Base-by-base conservation (phyloP, 1,140 invertebrate genomes). In the Eulimnadia texana region DNA sequence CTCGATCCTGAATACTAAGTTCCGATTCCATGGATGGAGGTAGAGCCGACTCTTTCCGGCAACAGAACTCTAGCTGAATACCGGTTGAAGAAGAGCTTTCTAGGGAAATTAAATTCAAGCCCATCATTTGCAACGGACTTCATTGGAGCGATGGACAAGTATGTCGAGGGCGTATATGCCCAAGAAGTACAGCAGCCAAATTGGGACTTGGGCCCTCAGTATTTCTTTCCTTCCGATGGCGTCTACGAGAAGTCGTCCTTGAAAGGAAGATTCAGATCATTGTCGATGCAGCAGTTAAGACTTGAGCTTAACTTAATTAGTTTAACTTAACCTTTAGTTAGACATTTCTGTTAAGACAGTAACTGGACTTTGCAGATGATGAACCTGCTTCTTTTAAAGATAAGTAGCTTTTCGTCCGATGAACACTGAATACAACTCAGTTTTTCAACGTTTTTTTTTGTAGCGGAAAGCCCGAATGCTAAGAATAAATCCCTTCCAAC, bases 221-320 rank as follows among this genome's bases (percentile, higher is more conserved):
- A 58, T 47, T 58, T 58, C 56, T 11, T 58, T 13, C 25, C 56
- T 29, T 33, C n/a, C 28, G 27, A 58, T 33, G 56, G 56, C 19
- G 55, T 58, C 11, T 58, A 58, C 19, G 42, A 58, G 56, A 58
- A 42, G n/a, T 2, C 22, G 9, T 29, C 27, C 3, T n/a, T n/a
- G n/a, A n/a, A n/a, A 58, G 27, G 1, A 58, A 58, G 33, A 22
- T 20, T 25, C 28, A 27, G 19, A 29, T 53, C 0, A 25, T 2
- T 3, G 23, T 53, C 27, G 51, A 53, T 3, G 28, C 56, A 11
- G 56, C 56, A 58, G 56, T 33, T 1, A 27, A 25, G n/a, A n/a
- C n/a, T n/a, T n/a, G n/a, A n/a, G n/a, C n/a, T n/a, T n/a, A n/a
- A n/a, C n/a, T n/a, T n/a, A n/a, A n/a, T n/a, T n/a, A n/a, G n/a